phyloP scores from a whole-genome alignment of 1,140 invertebrate genomes.

The Homarus americanus region DNA sequence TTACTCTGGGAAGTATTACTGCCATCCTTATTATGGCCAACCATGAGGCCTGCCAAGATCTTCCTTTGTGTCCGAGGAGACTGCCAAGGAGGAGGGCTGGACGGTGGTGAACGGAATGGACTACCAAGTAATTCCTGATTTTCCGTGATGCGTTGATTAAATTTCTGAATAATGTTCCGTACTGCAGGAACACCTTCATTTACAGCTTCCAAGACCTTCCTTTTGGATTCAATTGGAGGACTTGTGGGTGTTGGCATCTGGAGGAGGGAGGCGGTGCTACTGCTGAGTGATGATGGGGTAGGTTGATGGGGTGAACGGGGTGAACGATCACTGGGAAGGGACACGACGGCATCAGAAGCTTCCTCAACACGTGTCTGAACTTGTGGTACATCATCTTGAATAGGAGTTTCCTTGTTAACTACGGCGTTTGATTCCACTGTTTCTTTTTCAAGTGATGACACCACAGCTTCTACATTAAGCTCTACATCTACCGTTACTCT shows the following conservation, averaged over 20 bases:
- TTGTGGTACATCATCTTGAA: background rate
- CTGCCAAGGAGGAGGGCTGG: slow-evolving; percentile 53
- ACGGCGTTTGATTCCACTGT: background rate
- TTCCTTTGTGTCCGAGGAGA: slow-evolving; percentile 63
- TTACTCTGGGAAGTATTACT: background rate
- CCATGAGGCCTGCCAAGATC: slow-evolving; percentile 24
- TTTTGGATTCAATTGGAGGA: slow-evolving; percentile 63
- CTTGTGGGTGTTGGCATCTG: slow-evolving; percentile 42
- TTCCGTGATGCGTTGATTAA: slow-evolving; percentile 64
- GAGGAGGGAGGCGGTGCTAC: slow-evolving; percentile 8
- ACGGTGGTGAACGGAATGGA: slow-evolving; percentile 54
- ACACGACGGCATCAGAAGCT: background rate
- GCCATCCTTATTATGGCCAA: background rate
- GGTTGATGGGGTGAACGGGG: background rate
- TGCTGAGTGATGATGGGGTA: background rate
- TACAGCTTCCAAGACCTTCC: slow-evolving; percentile 60
- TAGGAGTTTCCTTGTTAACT: background rate
- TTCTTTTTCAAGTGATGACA: background rate
- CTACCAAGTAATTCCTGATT: slow-evolving; percentile 63
- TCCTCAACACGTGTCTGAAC: background rate
- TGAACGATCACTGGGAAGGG: background rate
- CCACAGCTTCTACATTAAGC: background rate
- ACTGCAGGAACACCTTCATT: slow-evolving; percentile 64
- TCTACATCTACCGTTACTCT: background rate
- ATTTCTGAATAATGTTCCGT: slow-evolving; percentile 60